Base-by-base conservation (phyloP, 2,888 invertebrate species). In the Hololepta plana region DNA sequence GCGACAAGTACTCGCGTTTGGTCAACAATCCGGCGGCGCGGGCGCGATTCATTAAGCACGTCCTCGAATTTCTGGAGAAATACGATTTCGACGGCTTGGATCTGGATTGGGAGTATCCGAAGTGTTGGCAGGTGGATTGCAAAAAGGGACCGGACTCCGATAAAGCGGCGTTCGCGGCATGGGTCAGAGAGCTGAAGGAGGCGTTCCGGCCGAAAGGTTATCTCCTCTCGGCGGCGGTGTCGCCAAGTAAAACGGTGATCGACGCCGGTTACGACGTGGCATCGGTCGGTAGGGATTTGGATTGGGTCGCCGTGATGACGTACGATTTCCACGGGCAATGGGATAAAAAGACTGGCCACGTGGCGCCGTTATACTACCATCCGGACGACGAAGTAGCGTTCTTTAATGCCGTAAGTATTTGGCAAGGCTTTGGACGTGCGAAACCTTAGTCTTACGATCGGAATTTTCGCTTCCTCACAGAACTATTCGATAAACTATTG, bases 91-190 rank as follows among this genome's bases (percentile, higher is more conserved):
- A 91, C 44, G 91, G 91, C n/a, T 58, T 90, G n/a, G 88, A 88
- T 50, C 58, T 91, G 24, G 90, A 90, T 46, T 91, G 88, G 88
- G 90, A 91, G 46, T 91, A 91, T 53, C 91, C 91, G 1, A 77
- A 75, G 46, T 81, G 80, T 42, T 80, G 80, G 80, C 81, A 81
- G 66, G 75, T 70, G 2, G 81, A 87, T 42, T 87, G 87, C 44
- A 72, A 69, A 13, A 76, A 77, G 50, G 87, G 87, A 2, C 79
- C 81, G 3, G 64, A 68, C 25, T 79, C 82, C 1, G 88, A 88
- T 45, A 88, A 85, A 45, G 61, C 69, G 44, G 74, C 68, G 1
- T 88, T 87, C 45, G 68, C 80, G 0, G 64, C 67, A 17, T 62
- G 80, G 35, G 67, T 88, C 0, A 56, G 60, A 22, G 87, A 87